Evolutionary conservation across 2,797 vertebrate genomes (phyloP), one percentile per base, ranked within the genome.

Genomic region (Varecia variegata): DNA sequence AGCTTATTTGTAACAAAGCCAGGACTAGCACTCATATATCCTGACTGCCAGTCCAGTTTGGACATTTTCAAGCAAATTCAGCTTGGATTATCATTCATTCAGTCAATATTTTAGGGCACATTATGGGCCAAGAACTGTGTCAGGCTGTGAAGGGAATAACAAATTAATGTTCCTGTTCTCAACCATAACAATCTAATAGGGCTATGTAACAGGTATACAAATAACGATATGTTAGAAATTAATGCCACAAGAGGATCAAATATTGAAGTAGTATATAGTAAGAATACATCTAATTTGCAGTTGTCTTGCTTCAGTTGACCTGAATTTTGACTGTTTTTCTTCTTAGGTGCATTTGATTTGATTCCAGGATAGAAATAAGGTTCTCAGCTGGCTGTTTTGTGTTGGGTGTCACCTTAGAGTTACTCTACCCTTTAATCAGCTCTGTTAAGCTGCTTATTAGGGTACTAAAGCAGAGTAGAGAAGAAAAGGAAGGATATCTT

Each of bases 301-400:
- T 25, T 82, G 0, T 83, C 70, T 27, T 82, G 23, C 54, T 79
- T 56, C 52, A 30, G 0, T 38, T 92, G 74, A 70, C 83, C 70
- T 68, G 74, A 87, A 79, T 70, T 68, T 85, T 84, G 54, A 43
- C 71, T 32, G 0, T 71, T 77, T 82, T 83, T 74, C 38, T 74
- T 85, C 45, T 13, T 11, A 71, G 58, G n/a, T 79, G 8, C 32
- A 58, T 93, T 96, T 95, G 73, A 85, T 94, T 94, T 95, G 86
- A 80, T 93, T 95, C 70, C 14, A 62, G 70, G 40, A 62, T 88
- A 81, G 82, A 88, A 93, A 68, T 21, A 62, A 50, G 17, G n/a
- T 86, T 94, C 58, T 94, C 54, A 73, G 7, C 56, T 91, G 47
- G 12, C 81, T 73, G 14, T 81, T 95, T 85, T 45, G 43, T 95